These are phyloP conservation scores for Electrona antarctica DNA, from an alignment of 2,113 vertebrate species.

Conservation along the genomic window DNA sequence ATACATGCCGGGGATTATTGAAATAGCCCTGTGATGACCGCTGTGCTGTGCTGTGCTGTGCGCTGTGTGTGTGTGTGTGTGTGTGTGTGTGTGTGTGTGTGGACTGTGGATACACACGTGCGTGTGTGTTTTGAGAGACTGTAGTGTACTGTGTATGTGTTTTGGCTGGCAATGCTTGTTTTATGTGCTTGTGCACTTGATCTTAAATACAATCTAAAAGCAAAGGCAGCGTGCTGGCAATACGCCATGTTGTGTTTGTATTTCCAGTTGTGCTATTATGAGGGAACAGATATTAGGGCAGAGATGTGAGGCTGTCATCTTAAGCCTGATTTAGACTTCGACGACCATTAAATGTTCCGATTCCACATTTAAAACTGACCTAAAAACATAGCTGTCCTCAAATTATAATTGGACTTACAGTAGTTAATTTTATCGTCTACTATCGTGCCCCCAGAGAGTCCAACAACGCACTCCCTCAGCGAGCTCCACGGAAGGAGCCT, in stretches of 20 bases:
- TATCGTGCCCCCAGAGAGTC: too few relatives aligned
- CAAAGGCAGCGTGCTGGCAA: constrained; percentile 42
- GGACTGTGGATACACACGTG: neutral
- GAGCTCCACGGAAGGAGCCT: too few relatives aligned
- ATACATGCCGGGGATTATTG: constrained; percentile 87
- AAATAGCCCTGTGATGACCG: constrained; percentile 79
- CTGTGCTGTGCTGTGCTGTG: constrained; percentile 74
- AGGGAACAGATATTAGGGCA: constrained; percentile 56
- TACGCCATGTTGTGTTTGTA: constrained; percentile 58
- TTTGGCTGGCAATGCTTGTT: constrained; percentile 52
- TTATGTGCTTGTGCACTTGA: constrained; percentile 61
- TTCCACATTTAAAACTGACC: too few relatives aligned
- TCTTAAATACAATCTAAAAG: constrained; percentile 52
- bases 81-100: neutral
- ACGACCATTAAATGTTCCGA: too few relatives aligned
- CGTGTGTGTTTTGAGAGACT: neutral
- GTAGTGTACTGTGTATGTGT: neutral
- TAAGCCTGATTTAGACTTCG: constrained; percentile 11
- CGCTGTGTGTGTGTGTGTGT: constrained; percentile 20
- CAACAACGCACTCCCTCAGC: too few relatives aligned
- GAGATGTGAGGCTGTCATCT: constrained; percentile 50
- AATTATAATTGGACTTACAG: too few relatives aligned
- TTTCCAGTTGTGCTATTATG: constrained; percentile 56
- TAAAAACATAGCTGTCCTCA: too few relatives aligned
- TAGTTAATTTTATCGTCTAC: too few relatives aligned